phyloP scores from a whole-genome alignment of 2,113 vertebrate species.

The Xenus cinereus region DNA sequence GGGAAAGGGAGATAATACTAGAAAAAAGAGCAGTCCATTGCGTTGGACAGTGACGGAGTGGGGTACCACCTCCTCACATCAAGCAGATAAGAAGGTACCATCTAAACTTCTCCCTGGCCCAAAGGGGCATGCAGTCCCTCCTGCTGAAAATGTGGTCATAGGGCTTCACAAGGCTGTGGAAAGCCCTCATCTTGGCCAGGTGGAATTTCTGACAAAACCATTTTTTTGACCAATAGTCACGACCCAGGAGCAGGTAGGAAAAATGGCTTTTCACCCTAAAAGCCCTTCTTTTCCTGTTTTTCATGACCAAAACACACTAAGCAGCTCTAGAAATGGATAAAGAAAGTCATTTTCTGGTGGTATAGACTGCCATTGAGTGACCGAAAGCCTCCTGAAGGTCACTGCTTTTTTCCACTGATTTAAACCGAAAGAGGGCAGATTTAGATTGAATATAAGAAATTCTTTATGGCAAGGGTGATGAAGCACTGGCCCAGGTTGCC shows the following conservation, averaged over 20 bases:
- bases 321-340: background rate
- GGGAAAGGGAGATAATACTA: background rate
- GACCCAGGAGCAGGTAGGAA: background rate
- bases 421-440: background rate
- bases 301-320: background rate
- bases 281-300: background rate
- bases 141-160: background rate
- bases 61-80: background rate
- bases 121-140: background rate
- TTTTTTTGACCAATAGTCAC: background rate
- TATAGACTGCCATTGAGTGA: fast-evolving
- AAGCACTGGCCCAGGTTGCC: background rate
- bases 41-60: no score
- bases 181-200: background rate
- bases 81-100: background rate
- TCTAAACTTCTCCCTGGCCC: background rate
- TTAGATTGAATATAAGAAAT: background rate
- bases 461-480: background rate
- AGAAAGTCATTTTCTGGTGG: background rate
- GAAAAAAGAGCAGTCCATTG: background rate
- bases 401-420: background rate
- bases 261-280: background rate
- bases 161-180: background rate
- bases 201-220: background rate
- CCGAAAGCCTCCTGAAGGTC: background rate